These are phyloP conservation scores for Autographa gamma DNA, from an alignment of 2,888 invertebrate species.

Conservation along the genomic window DNA sequence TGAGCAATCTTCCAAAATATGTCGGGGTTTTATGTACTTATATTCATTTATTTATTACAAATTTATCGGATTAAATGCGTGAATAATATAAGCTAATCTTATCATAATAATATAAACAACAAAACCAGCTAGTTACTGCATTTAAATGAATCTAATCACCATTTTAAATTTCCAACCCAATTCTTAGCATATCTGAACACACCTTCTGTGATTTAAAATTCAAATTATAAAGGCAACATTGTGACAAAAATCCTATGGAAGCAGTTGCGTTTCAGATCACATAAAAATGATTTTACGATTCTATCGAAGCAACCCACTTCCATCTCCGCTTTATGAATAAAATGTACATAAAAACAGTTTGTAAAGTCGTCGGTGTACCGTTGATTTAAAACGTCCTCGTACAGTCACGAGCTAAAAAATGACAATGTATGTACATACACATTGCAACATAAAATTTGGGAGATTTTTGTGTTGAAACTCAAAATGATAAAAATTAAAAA, in stretches of 20 bases:
- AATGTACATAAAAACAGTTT: conserved; percentile 76
- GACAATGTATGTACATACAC: too few relatives aligned
- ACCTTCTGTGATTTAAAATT: conserved; percentile 59
- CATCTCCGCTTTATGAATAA: conserved; percentile 80
- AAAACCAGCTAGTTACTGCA: not conserved
- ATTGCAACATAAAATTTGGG: too few relatives aligned
- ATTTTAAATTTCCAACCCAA: conserved; percentile 41
- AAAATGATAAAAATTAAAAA: too few relatives aligned
- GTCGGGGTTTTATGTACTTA: too few relatives aligned
- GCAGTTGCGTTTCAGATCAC: conserved; percentile 73
- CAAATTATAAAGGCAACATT: conserved; percentile 80
- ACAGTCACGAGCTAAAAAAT: too few relatives aligned
- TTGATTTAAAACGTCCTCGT: conserved; percentile 35
- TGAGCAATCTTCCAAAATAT: too few relatives aligned
- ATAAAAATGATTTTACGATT: conserved; percentile 86
- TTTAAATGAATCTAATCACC: not conserved
- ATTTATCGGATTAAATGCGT: not conserved
- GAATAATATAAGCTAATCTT: not conserved
- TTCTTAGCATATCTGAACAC: conserved; percentile 53
- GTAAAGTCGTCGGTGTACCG: conserved; percentile 60
- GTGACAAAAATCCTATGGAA: conserved; percentile 81
- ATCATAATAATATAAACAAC: not conserved
- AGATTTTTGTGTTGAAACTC: too few relatives aligned
- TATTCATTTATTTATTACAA: too few relatives aligned
- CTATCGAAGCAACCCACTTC: conserved; percentile 76